Evolutionary conservation across 1,140 invertebrate genomes (phyloP).

Genomic region (Drosophila suzukii): DNA sequence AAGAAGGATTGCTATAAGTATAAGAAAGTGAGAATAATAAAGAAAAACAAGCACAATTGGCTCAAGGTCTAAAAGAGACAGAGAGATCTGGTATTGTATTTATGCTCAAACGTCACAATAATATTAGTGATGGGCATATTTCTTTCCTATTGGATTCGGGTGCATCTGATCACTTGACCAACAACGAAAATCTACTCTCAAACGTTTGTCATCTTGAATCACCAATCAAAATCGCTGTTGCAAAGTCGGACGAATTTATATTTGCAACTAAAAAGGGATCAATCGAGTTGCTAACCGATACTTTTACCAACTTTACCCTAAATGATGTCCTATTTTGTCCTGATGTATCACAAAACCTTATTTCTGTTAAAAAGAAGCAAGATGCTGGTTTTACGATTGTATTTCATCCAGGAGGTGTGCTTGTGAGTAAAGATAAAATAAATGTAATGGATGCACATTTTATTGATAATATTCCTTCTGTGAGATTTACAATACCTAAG

Average conservation of each 20-base stretch:
- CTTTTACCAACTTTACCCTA: conserved; percentile 16
- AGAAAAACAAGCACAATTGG: not conserved
- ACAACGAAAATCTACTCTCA: not conserved
- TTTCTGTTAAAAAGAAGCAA: conserved; percentile 37
- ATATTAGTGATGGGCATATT: not conserved
- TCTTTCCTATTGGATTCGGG: not conserved
- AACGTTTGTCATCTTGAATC: not conserved
- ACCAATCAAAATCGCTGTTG: not conserved
- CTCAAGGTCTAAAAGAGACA: not conserved
- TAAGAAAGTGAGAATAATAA: conserved; percentile 1
- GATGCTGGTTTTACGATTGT: conserved; percentile 26
- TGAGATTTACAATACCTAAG: not conserved
- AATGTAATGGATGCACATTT: conserved; percentile 26
- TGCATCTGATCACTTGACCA: not conserved
- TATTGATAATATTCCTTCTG: conserved; percentile 45
- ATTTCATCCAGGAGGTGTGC: conserved; percentile 19
- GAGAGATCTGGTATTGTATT: conserved; percentile 1
- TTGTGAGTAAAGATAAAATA: conserved; percentile 21
- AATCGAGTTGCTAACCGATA: conserved; percentile 1
- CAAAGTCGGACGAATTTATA: too few relatives aligned
- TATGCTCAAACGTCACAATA: conserved; percentile 2
- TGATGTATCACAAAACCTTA: conserved; percentile 32
- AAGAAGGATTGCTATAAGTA: not conserved
- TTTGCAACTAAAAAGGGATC: not conserved
- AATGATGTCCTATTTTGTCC: conserved; percentile 25